Evolutionary conservation across 1,140 invertebrate species (phyloP).

Genomic region (Anagrus nilaparvatae): DNA sequence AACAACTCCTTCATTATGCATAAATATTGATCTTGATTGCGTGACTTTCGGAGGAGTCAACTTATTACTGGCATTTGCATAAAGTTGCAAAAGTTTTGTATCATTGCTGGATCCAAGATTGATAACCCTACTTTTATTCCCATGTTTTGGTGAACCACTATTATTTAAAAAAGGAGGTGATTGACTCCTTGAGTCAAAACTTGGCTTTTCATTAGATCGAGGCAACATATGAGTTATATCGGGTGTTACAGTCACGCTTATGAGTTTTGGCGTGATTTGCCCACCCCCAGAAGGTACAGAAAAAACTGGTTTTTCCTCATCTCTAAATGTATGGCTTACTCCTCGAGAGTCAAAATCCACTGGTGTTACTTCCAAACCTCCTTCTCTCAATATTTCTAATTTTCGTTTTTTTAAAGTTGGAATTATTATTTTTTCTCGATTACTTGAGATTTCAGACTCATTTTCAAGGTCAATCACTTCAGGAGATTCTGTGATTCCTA

Average conservation of each 20-base stretch:
- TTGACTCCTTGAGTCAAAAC: slow-evolving; percentile 8
- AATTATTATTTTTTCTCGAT: slow-evolving; percentile 34
- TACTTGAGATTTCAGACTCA: slow-evolving; percentile 31
- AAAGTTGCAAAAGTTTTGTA: slow-evolving; percentile 43
- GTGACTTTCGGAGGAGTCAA: slow-evolving; percentile 47
- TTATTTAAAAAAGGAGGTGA: slow-evolving; percentile 17
- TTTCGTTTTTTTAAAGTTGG: slow-evolving; percentile 56
- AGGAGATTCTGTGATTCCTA: slow-evolving; percentile 43
- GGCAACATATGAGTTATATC: slow-evolving; percentile 43
- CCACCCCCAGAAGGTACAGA: no score
- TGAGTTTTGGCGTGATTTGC: slow-evolving; percentile 32
- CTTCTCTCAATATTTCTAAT: slow-evolving; percentile 60
- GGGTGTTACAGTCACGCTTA: slow-evolving; percentile 46
- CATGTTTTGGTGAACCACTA: slow-evolving; percentile 19
- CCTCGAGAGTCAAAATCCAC: slow-evolving; percentile 39
- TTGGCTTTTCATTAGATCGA: slow-evolving; percentile 22
- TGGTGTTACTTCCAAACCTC: slow-evolving; percentile 61
- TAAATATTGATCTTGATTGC: slow-evolving; percentile 54
- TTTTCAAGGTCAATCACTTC: slow-evolving; percentile 54
- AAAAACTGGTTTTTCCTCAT: background rate
- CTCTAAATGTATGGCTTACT: no score
- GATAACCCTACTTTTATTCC: slow-evolving; percentile 30
- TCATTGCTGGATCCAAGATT: slow-evolving; percentile 45
- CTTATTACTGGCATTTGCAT: slow-evolving; percentile 34
- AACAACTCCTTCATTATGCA: slow-evolving; percentile 51